phyloP scores from a whole-genome alignment of 53 echinoderm and acorn worm genomes.

The Henricia sp. region DNA sequence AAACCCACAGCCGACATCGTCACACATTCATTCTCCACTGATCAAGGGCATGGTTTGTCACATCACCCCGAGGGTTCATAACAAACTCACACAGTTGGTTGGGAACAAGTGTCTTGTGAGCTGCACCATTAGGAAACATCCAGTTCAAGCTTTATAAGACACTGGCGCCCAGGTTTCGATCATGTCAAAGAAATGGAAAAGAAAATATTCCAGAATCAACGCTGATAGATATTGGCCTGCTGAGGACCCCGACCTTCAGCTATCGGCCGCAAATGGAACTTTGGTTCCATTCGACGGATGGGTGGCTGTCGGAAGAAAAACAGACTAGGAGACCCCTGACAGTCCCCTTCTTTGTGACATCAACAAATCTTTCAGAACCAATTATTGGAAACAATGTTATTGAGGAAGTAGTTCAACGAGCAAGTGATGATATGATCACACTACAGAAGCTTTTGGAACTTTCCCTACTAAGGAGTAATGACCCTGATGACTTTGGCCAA shows the following conservation, averaged over 20 bases:
- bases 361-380: slow-evolving; percentile 33
- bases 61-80: slow-evolving; percentile 29
- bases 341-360: slow-evolving; percentile 67
- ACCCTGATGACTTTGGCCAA: too few relatives aligned
- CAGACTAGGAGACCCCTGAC: too few relatives aligned
- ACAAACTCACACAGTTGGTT: slow-evolving; percentile 29
- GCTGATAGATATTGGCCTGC: slow-evolving; percentile 9
- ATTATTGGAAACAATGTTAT: slow-evolving; percentile 82
- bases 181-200: slow-evolving; percentile 37
- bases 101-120: slow-evolving; percentile 60
- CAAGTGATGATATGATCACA: too few relatives aligned
- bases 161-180: slow-evolving; percentile 70
- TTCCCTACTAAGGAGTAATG: too few relatives aligned
- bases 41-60: slow-evolving; percentile 19
- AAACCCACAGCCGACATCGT: not conserved
- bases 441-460: too few relatives aligned
- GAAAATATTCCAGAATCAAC: slow-evolving; percentile 13
- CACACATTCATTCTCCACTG: not conserved
- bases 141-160: slow-evolving; percentile 60
- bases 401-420: slow-evolving; percentile 29
- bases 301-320: slow-evolving; percentile 37
- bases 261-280: slow-evolving; percentile 65
- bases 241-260: slow-evolving; percentile 6
- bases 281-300: slow-evolving; percentile 66
- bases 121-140: slow-evolving; percentile 29